Base-by-base conservation (phyloP, 1,140 invertebrate genomes). In the Diabrotica virgifera region DNA sequence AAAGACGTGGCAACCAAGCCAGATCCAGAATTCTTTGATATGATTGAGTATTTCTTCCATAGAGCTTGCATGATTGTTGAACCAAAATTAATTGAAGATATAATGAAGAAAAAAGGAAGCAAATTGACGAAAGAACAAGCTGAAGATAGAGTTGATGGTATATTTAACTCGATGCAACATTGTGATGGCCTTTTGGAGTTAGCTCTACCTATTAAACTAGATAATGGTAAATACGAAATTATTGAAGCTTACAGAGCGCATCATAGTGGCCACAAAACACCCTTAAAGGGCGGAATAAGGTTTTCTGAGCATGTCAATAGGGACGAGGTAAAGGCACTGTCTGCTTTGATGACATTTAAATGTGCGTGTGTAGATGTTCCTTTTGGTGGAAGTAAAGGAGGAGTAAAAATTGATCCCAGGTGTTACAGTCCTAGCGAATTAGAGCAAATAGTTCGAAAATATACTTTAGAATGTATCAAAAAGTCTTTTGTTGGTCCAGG, bases 331-430 rank as follows among this genome's bases (percentile, higher is more conserved):
- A 92, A 97, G 79, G 97, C 97, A 62, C 81, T 99, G 68, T 95
- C 97, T 0, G 95, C 97, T 58, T 80, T 99, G 76, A 99, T 99
- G 97, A 99, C 98, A n/a, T 99, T 98, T 85, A 93, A 93, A 80
- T 93, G 91, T 79, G 96, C 97, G 6, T 96, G 94, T 76, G 97
- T 99, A 2, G 97, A 99, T 81, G 96, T 99, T 37, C 97, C 97
- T 11, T 95, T 95, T 78, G 93, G 93, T 53, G 96, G 96, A 58
- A 96, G 95, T 63, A 99, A 99, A 82, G 97, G 96, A 52, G 98
- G 97, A 10, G 90, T 99, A 62, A 97, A 96, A 82, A 98, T 99
- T 77, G 94, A 99, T 80, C 97, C 97, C 9, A 93, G 91, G 76
- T 86, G 90, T 59, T 99, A 98, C 80, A 95, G 93, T 35, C 95